Evolutionary conservation across 1,140 invertebrate genomes (phyloP), one percentile per base, ranked within the genome.

Genomic region (Drosophila tsacasi): DNA sequence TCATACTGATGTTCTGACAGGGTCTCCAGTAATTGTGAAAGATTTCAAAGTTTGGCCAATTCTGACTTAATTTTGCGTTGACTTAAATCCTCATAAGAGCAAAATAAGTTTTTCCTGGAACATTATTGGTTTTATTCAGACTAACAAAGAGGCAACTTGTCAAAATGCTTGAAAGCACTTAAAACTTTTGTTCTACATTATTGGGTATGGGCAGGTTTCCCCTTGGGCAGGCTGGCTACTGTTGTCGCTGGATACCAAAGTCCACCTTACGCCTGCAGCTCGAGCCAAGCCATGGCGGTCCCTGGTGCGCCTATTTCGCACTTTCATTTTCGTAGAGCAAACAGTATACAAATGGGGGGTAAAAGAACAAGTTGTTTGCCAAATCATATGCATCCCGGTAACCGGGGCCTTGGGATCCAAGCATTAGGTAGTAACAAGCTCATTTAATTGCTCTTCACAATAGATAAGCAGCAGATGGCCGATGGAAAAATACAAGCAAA

Each of bases 91-190:
- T 44, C 64, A 77, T 76, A 73, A 62, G 60, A 57, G 50, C 60
- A 69, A 80, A 84, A 83, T 69, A 83, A 84, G 76, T 83, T 73
- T 84, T 47, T 64, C 67, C 77, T 80, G 66, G 32, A 74, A 65
- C 73, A 80, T 83, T 81, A 83, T 83, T 83, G 77, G 77, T 74
- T 63, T 46, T 61, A 84, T 84, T 83, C 61, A 74, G 42, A 80
- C 50, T 71, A 82, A 83, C 77, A 83, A 73, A 80, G 67, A 83
- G 77, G 66, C 73, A 83, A 83, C 73, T 83, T 83, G 82, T 84
- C 82, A 84, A 84, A 83, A 83, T 80, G 77, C 76, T 84, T 68
- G 60, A 80, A 83, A 84, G 82, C 82, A 84, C 81, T 84, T 83
- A 84, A 83, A 84, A 84, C 57, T 84, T 84, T 84, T 71, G 76